Evolutionary conservation across 2,113 vertebrate genomes (phyloP).

Genomic region (Pimephales promelas): DNA sequence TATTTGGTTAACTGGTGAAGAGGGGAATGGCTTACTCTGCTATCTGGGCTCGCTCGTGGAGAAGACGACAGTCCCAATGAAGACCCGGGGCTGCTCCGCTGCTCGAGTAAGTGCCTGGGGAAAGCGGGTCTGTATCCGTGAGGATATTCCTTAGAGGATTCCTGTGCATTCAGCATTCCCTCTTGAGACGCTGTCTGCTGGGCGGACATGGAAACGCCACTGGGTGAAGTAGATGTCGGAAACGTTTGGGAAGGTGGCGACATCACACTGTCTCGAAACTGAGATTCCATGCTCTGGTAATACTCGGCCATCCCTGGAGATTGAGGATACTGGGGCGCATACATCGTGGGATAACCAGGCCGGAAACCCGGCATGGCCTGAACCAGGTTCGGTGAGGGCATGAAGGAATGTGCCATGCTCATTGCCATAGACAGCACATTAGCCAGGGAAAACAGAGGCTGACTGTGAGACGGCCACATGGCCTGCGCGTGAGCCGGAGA

Average conservation of each 20-base stretch:
- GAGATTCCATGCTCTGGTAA: slow-evolving; percentile 32
- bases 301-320: slow-evolving; percentile 4
- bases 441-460: slow-evolving; percentile 86
- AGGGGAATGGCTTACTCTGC: slow-evolving; percentile 66
- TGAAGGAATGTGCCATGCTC: slow-evolving; percentile 91
- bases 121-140: slow-evolving; percentile 32
- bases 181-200: slow-evolving; percentile 32
- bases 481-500: slow-evolving; percentile 54
- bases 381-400: slow-evolving; percentile 73
- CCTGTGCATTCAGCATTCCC: slow-evolving; percentile 34
- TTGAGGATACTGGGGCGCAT: slow-evolving; percentile 27
- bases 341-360: slow-evolving; percentile 56
- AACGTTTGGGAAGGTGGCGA: background rate
- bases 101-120: slow-evolving; percentile 32
- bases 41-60: slow-evolving; percentile 67
- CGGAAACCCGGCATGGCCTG: slow-evolving; percentile 49
- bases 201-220: background rate
- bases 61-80: slow-evolving; percentile 66
- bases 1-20: no score
- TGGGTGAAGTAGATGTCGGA: background rate
- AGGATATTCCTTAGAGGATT: slow-evolving; percentile 6
- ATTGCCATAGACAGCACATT: slow-evolving; percentile 94
- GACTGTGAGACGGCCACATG: slow-evolving; percentile 72
- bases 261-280: slow-evolving; percentile 34
- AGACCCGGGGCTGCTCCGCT: slow-evolving; percentile 33